Evolutionary conservation across 2,888 invertebrate genomes (phyloP).

Genomic region (Congeria kusceri): DNA sequence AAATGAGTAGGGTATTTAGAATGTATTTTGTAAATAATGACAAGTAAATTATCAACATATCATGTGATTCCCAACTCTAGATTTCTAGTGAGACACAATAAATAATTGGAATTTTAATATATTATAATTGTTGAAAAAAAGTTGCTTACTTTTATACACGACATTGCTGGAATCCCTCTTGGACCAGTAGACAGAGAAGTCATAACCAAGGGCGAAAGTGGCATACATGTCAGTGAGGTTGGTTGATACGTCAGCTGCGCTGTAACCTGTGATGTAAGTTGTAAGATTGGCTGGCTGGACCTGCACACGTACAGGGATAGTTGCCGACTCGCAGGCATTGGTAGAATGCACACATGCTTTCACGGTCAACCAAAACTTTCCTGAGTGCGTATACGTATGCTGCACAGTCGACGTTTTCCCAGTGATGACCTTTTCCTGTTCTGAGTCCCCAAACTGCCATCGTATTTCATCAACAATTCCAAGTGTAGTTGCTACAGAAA

Average conservation of each 20-base stretch:
- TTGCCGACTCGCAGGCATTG: conserved; percentile 38
- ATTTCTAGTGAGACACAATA: too few relatives aligned
- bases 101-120: too few relatives aligned
- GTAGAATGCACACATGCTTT: conserved; percentile 25
- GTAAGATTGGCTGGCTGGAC: conserved; percentile 31
- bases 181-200: conserved; percentile 36
- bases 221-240: conserved; percentile 23
- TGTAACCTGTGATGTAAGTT: conserved; percentile 31
- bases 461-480: conserved; percentile 34
- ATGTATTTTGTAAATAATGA: too few relatives aligned
- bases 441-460: conserved; percentile 62
- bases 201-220: conserved; percentile 42
- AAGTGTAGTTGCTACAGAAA: conserved; percentile 26
- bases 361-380: conserved; percentile 62
- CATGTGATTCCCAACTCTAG: too few relatives aligned
- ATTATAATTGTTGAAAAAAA: too few relatives aligned
- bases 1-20: too few relatives aligned
- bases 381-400: conserved; percentile 61
- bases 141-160: conserved; percentile 15
- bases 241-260: conserved; percentile 15
- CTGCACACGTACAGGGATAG: conserved; percentile 47
- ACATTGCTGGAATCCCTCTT: conserved; percentile 4
- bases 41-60: too few relatives aligned
- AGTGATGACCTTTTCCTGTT: conserved; percentile 6
- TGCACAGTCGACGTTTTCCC: conserved; percentile 2